Evolutionary conservation across 2,888 invertebrate genomes (phyloP).

Genomic region (Chromoteleia sp.): DNA sequence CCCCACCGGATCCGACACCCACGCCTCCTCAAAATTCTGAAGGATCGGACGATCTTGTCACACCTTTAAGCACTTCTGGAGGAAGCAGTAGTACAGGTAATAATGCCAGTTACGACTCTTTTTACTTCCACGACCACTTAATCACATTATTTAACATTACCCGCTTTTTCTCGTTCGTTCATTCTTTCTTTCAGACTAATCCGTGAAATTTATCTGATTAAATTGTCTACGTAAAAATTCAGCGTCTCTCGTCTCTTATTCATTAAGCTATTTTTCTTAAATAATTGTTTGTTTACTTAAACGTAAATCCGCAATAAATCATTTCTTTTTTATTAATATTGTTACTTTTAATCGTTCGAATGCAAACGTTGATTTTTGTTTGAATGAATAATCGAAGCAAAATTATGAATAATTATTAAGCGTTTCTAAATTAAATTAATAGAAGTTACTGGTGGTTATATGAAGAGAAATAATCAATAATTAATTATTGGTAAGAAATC

Average conservation of each 20-base stretch:
- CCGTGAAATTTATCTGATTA: conserved; percentile 47
- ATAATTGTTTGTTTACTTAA: conserved; percentile 36
- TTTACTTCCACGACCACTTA: conserved; percentile 44
- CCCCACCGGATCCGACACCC: conserved; percentile 82
- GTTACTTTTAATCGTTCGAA: no score
- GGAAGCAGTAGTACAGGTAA: conserved; percentile 80
- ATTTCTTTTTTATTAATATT: neutral
- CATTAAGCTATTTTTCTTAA: conserved; percentile 20
- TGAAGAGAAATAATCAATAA: no score
- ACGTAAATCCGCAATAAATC: conserved; percentile 11
- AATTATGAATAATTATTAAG: no score
- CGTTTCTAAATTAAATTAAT: no score
- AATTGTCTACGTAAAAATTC: conserved; percentile 43
- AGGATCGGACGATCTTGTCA: conserved; percentile 82
- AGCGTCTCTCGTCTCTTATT: conserved; percentile 26
- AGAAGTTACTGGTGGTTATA: no score
- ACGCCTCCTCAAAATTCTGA: conserved; percentile 84
- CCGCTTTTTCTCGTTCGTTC: conserved; percentile 44
- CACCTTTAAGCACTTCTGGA: conserved; percentile 82
- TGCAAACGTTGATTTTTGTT: no score
- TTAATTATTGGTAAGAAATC: no score
- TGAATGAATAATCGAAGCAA: no score
- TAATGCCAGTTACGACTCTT: conserved; percentile 36
- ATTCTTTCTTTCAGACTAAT: conserved; percentile 28
- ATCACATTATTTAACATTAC: conserved; percentile 59